These are phyloP conservation scores for Aspidapion aeneum DNA, from an alignment of 2,888 invertebrate genomes.

Conservation along the genomic window DNA sequence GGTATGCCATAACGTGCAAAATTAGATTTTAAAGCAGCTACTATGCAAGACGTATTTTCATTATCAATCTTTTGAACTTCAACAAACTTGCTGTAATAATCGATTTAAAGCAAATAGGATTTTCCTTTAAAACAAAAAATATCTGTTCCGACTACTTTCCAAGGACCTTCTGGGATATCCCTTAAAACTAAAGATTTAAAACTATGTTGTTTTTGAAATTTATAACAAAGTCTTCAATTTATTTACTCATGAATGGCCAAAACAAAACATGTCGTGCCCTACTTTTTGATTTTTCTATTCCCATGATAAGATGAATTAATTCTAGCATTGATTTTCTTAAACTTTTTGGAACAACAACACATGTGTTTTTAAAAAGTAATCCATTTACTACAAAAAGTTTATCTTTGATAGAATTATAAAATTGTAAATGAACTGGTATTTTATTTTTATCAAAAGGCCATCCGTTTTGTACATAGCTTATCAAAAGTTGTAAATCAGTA, in stretches of 20 bases:
- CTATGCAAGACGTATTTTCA: not conserved
- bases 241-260: slow-evolving; percentile 14
- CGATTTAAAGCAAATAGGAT: not conserved
- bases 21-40: not conserved
- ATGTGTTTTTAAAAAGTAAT: slow-evolving; percentile 12
- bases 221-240: slow-evolving; percentile 4
- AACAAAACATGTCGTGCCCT: slow-evolving; percentile 8
- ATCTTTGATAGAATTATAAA: slow-evolving; percentile 11
- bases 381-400: slow-evolving; percentile 8
- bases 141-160: not conserved
- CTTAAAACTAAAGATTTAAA: not conserved
- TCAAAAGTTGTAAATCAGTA: slow-evolving; percentile 12
- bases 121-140: not conserved
- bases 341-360: slow-evolving; percentile 8
- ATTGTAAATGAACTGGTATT: slow-evolving; percentile 2
- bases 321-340: slow-evolving; percentile 12
- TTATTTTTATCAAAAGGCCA: slow-evolving; percentile 16
- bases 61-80: not conserved
- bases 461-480: slow-evolving; percentile 10
- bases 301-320: slow-evolving; percentile 10
- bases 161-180: not conserved
- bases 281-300: slow-evolving; percentile 1
- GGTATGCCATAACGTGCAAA: not conserved
- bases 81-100: not conserved
- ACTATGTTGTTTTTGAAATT: slow-evolving; percentile 1